A percentile compares a stretch with the other conserved stretches of the same genome.
These are phyloP conservation scores for human (Homo sapiens) DNA, from an alignment of 2,113 vertebrate genomes.

Conservation along the genomic window DNA sequence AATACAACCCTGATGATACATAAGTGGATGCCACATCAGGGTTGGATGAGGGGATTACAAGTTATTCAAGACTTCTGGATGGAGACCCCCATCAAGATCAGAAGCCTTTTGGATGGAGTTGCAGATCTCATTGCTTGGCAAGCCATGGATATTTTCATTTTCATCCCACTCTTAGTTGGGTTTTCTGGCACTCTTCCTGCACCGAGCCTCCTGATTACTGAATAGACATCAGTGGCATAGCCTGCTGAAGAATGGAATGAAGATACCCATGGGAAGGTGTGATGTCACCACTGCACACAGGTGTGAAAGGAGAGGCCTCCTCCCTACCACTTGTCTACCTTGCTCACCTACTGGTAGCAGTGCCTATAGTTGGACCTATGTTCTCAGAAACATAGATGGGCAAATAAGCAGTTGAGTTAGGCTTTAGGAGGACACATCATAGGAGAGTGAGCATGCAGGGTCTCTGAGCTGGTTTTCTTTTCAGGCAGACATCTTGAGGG, in stretches of 20 bases:
- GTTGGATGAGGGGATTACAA: conserved; percentile 68
- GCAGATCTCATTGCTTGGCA: conserved; percentile 72
- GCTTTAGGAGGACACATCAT: conserved; percentile 50
- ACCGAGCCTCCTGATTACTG: conserved; percentile 45
- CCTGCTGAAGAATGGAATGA: conserved; percentile 64
- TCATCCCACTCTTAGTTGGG: conserved; percentile 61
- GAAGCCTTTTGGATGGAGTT: conserved; percentile 73
- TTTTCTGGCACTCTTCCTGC: conserved; percentile 63
- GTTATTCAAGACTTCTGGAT: conserved; percentile 66
- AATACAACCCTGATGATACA: conserved; percentile 78
- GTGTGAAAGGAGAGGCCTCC: conserved; percentile 48
- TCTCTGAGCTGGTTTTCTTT: conserved; percentile 70
- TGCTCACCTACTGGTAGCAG: conserved; percentile 63
- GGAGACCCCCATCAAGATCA: conserved; percentile 70
- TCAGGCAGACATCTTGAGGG: conserved; percentile 65
- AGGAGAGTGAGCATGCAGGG: conserved; percentile 63
- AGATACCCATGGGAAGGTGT: conserved; percentile 53
- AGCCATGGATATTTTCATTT: conserved; percentile 73
- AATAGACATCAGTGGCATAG: conserved; percentile 51
- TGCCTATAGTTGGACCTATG: conserved; percentile 67
- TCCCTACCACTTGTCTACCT: conserved; percentile 63
- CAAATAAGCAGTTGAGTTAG: not conserved
- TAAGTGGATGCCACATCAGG: conserved; percentile 73
- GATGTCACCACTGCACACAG: not conserved
- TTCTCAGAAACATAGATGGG: conserved; percentile 52